Evolutionary conservation across 2,888 invertebrate genomes (phyloP).

Genomic region (Hofmannophila pseudospretella): DNA sequence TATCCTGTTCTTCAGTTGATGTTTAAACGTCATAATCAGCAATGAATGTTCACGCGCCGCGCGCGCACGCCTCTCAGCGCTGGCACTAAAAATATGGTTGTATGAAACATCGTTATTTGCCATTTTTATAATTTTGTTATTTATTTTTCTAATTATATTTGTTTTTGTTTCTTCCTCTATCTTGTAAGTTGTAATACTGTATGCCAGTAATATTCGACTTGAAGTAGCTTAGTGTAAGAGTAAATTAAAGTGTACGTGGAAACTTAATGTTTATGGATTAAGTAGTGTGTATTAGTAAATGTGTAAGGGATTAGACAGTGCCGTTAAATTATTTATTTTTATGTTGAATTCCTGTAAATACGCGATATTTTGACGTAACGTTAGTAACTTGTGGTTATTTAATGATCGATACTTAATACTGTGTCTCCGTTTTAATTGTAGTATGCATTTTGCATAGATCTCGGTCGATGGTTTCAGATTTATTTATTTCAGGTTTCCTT

Average conservation of each 20-base stretch:
- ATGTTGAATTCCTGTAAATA: conserved; percentile 75
- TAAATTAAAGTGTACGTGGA: conserved; percentile 56
- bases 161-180: conserved; percentile 48
- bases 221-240: conserved; percentile 45
- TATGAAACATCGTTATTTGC: conserved; percentile 13
- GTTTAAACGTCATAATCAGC: too few relatives aligned
- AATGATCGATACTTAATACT: conserved; percentile 52
- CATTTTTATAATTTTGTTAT: conserved; percentile 58
- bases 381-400: conserved; percentile 66
- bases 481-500: conserved; percentile 41
- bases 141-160: conserved; percentile 70
- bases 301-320: conserved; percentile 66
- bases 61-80: too few relatives aligned
- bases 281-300: conserved; percentile 65
- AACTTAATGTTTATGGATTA: conserved; percentile 47
- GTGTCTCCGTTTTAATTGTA: conserved; percentile 33
- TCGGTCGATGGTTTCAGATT: conserved; percentile 41
- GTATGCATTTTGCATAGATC: conserved; percentile 48
- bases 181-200: conserved; percentile 37
- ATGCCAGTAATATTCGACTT: conserved; percentile 69
- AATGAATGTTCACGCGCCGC: too few relatives aligned
- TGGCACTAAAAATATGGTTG: conserved; percentile 21
- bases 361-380: conserved; percentile 64
- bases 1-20: too few relatives aligned
- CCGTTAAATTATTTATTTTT: conserved; percentile 76